Conservation (phyloP, 2,888 invertebrate genomes). For the Pseudococcus viburni region DNA sequence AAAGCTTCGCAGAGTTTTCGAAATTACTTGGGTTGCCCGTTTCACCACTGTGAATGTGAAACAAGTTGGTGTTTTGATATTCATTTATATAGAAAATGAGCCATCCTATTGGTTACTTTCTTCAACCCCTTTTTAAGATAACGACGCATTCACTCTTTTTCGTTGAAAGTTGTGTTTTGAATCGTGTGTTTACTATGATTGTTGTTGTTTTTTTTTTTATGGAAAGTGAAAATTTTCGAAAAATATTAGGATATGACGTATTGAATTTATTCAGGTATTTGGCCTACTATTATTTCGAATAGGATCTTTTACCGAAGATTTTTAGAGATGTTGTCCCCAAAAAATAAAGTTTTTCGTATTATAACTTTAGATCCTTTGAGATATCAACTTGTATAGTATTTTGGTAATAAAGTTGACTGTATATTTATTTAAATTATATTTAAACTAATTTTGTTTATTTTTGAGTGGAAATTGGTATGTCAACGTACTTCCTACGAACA, state of each 20-base stretch:
- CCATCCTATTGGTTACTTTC: constrained; percentile 57
- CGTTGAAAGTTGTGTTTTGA: not conserved
- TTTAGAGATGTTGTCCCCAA: not conserved
- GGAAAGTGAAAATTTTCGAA: not conserved
- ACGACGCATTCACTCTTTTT: constrained; percentile 54
- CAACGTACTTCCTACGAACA: not conserved
- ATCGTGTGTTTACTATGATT: constrained; percentile 12
- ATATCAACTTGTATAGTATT: not conserved
- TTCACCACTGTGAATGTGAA: constrained; percentile 62
- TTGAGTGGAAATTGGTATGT: constrained; percentile 3
- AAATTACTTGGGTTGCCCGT: constrained; percentile 52
- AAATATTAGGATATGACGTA: not conserved
- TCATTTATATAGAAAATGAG: constrained; percentile 60
- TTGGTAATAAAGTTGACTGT: not conserved
- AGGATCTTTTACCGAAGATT: not conserved
- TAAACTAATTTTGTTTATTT: not conserved
- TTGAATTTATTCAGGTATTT: too few species aligned
- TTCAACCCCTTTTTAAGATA: constrained; percentile 57
- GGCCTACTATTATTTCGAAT: not conserved
- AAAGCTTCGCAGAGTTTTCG: constrained; percentile 39
- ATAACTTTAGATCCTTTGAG: constrained; percentile 14
- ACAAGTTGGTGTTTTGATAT: constrained; percentile 43
- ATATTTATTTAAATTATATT: not conserved
- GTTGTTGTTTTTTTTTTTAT: not conserved
- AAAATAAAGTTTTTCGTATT: not conserved